These are phyloP conservation scores for Sarotherodon lohbergeri DNA, from an alignment of 2,113 vertebrate species.

Conservation along the genomic window DNA sequence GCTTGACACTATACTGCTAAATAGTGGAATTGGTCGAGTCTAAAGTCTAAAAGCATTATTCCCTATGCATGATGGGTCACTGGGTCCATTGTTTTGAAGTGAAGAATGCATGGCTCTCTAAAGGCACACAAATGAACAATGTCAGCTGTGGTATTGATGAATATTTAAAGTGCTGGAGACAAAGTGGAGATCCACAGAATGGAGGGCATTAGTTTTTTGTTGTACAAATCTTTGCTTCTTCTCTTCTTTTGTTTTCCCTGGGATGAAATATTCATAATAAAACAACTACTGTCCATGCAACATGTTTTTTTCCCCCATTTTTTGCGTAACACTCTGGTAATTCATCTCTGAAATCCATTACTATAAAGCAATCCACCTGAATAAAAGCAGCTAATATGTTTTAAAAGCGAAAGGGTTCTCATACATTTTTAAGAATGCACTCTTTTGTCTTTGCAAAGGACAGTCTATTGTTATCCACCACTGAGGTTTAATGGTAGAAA, in stretches of 20 bases:
- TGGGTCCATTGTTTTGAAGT: conserved; percentile 49
- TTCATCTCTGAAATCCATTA: neutral
- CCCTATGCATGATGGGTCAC: conserved; percentile 53
- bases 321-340: neutral
- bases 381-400: conserved; percentile 2
- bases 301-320: neutral
- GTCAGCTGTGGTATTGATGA: conserved; percentile 51
- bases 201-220: conserved; percentile 19
- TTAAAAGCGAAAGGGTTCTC: conserved; percentile 28
- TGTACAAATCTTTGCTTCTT: conserved; percentile 40
- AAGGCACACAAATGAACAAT: conserved; percentile 54
- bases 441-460: conserved; percentile 29
- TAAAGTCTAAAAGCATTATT: conserved; percentile 65
- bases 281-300: conserved; percentile 32
- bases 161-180: conserved; percentile 66
- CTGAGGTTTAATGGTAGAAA: neutral
- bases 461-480: conserved; percentile 44
- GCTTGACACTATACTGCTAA: neutral
- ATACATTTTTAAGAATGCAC: conserved; percentile 51
- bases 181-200: conserved; percentile 37
- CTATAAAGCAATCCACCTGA: neutral
- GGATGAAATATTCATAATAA: conserved; percentile 67
- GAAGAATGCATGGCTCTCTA: conserved; percentile 20
- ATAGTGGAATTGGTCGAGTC: conserved; percentile 5
- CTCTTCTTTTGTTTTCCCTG: conserved; percentile 44